Conservation (phyloP, 1,140 invertebrate genomes). For the Lysiphlebus fabarum region DNA sequence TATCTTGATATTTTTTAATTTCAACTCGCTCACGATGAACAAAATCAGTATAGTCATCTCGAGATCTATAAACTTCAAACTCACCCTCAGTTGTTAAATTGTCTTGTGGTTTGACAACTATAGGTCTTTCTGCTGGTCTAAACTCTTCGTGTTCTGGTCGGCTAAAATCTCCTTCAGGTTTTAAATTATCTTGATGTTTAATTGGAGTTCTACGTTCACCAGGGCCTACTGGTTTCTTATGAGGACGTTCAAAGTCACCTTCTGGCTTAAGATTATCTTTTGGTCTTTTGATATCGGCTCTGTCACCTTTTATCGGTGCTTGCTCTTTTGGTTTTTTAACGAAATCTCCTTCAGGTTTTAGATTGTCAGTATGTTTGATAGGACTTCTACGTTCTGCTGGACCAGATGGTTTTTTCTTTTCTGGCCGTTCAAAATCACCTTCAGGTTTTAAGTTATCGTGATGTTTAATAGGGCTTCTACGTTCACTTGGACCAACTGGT, state of each 20-base stretch:
- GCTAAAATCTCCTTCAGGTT: conserved; percentile 58
- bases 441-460: conserved; percentile 59
- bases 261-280: conserved; percentile 60
- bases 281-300: conserved; percentile 53
- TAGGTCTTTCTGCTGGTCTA: conserved; percentile 52
- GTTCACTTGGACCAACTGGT: conserved; percentile 56
- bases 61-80: conserved; percentile 43
- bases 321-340: conserved; percentile 26
- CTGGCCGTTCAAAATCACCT: conserved; percentile 39
- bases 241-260: conserved; percentile 55
- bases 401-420: conserved; percentile 29
- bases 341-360: conserved; percentile 46
- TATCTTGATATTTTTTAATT: conserved; percentile 58
- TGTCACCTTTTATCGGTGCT: conserved; percentile 31
- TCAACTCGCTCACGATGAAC: conserved; percentile 61
- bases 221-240: conserved; percentile 32
- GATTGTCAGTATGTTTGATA: conserved; percentile 44
- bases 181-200: conserved; percentile 60
- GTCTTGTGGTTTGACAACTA: conserved; percentile 48
- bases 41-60: conserved; percentile 57
- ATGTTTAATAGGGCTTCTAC: conserved; percentile 49
- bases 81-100: conserved; percentile 48
- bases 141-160: conserved; percentile 55
- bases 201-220: conserved; percentile 52
- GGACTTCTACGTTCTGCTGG: conserved; percentile 49